These are phyloP conservation scores for Clarias magur DNA, from an alignment of 2,113 vertebrate species.

Conservation along the genomic window DNA sequence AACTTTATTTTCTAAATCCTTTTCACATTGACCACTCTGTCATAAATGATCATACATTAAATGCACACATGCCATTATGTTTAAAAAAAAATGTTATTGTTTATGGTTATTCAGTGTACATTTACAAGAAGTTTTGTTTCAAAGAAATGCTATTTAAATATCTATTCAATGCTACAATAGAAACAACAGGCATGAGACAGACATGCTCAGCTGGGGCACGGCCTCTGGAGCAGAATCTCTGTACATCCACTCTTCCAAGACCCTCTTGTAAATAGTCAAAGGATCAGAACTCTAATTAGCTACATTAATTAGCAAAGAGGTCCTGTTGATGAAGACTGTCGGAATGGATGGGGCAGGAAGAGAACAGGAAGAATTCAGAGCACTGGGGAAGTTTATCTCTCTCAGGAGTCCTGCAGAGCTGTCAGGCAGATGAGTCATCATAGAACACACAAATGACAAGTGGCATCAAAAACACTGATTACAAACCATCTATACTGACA, in stretches of 20 bases:
- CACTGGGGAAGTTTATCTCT: slow-evolving; percentile 36
- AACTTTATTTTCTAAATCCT: slow-evolving; percentile 24
- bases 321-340: slow-evolving; percentile 44
- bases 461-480: slow-evolving; percentile 46
- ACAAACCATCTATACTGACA: slow-evolving; percentile 17
- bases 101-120: not conserved
- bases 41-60: not conserved
- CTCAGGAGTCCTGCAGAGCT: slow-evolving; percentile 42
- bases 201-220: not conserved
- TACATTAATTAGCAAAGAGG: slow-evolving; percentile 53
- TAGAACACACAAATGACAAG: slow-evolving; percentile 31
- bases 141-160: not conserved
- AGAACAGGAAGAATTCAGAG: slow-evolving; percentile 33
- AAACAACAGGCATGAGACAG: not conserved
- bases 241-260: slow-evolving; percentile 9
- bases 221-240: not conserved
- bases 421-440: slow-evolving; percentile 49
- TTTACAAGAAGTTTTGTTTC: not conserved
- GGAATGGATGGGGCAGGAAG: slow-evolving; percentile 30
- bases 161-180: not conserved
- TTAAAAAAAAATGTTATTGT: not conserved
- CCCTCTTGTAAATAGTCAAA: slow-evolving; percentile 30
- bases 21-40: slow-evolving; percentile 9
- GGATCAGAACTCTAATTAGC: slow-evolving; percentile 60
- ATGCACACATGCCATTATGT: not conserved